A percentile compares a stretch with the other conserved stretches of the same genome.
Conservation (phyloP, 2,888 invertebrate genomes). For the Sphecodes monilicornis region DNA sequence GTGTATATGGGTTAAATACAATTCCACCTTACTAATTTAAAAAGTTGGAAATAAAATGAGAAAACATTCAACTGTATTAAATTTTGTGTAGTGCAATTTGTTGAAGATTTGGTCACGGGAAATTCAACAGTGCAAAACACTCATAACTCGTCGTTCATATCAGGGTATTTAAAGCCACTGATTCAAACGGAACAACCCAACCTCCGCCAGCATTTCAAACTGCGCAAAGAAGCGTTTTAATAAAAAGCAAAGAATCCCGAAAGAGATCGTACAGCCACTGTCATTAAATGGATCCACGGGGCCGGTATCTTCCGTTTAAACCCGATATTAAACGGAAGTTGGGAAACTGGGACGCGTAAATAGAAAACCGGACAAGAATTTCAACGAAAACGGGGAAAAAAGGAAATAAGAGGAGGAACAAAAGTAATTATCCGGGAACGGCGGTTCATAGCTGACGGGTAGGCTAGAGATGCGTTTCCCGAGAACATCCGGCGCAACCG, state of each 20-base stretch:
- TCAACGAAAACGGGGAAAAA: constrained; percentile 2
- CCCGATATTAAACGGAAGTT: constrained; percentile 36
- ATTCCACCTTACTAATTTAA: neutral
- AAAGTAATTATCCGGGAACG: constrained; percentile 51
- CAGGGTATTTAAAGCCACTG: neutral
- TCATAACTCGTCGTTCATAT: neutral
- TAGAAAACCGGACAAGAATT: constrained; percentile 17
- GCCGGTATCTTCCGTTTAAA: neutral
- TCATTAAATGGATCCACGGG: neutral
- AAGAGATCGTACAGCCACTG: neutral
- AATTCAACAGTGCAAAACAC: neutral
- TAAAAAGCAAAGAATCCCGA: neutral
- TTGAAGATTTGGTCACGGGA: neutral
- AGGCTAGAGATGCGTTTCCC: constrained; percentile 39
- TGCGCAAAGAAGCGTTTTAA: neutral
- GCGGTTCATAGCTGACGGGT: constrained; percentile 20
- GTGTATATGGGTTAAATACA: no score
- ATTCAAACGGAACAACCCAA: neutral
- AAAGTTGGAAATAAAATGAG: neutral
- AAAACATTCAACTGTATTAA: no score
- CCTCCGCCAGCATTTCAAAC: neutral
- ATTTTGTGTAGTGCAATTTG: no score
- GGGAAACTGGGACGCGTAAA: constrained; percentile 43
- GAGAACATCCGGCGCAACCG: constrained; percentile 34
- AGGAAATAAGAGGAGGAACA: neutral